These are phyloP conservation scores for Onthophagus taurus DNA, from an alignment of 1,140 invertebrate species.

Conservation along the genomic window DNA sequence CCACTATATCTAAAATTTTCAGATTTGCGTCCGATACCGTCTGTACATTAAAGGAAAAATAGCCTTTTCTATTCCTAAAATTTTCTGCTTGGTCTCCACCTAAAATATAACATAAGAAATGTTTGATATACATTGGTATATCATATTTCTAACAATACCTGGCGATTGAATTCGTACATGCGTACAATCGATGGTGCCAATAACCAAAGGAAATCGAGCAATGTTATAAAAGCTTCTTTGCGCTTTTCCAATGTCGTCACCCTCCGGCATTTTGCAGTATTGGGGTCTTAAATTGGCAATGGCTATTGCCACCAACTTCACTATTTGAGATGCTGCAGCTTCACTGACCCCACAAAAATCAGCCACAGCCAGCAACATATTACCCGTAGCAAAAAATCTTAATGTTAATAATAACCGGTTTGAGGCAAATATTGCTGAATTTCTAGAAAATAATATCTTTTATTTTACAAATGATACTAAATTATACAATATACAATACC, in stretches of 20 bases:
- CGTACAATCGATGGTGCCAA: constrained; percentile 33
- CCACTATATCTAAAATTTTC: constrained; percentile 34
- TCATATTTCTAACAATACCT: constrained; percentile 7
- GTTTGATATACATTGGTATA: no score
- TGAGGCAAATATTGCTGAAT: no score
- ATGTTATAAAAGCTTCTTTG: constrained; percentile 21
- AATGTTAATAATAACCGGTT: constrained; percentile 19
- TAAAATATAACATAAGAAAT: no score
- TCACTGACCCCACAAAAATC: constrained; percentile 17
- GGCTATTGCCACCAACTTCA: constrained; percentile 16
- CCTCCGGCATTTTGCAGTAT: background rate
- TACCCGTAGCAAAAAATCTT: constrained; percentile 18
- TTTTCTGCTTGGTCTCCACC: constrained; percentile 27
- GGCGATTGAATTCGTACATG: constrained; percentile 22
- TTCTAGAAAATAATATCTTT: no score
- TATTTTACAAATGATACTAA: no score
- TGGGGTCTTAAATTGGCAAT: constrained; percentile 13
- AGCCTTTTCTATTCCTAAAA: constrained; percentile 36
- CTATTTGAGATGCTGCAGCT: constrained; percentile 17
- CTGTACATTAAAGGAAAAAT: constrained; percentile 39
- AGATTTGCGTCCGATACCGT: constrained; percentile 32
- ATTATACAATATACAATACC: no score
- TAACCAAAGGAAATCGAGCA: constrained; percentile 25
- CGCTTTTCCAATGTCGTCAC: background rate
- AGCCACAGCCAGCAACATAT: constrained; percentile 15